Percentiles rank a stretch among this genome's conserved stretches.
Conservation (phyloP, 2,797 vertebrate species). For the Danio kyathit region DNA sequence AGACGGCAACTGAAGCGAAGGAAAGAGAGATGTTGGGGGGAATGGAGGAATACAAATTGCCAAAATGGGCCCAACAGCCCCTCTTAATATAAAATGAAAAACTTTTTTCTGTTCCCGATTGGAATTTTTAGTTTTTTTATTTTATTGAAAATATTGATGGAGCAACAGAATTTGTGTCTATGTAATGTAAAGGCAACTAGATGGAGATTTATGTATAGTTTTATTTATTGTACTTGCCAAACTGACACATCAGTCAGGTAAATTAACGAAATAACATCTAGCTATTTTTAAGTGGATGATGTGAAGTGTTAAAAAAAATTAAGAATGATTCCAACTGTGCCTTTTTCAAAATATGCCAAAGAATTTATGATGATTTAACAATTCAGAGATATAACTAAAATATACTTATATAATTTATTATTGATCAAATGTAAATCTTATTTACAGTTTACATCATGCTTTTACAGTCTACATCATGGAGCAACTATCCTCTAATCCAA, state of each 20-base stretch:
- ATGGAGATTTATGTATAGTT: not conserved
- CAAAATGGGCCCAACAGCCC: not conserved
- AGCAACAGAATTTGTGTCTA: not conserved
- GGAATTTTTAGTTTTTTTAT: not conserved
- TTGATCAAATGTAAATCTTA: too few relatives aligned
- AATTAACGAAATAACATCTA: too few relatives aligned
- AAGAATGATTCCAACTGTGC: too few relatives aligned
- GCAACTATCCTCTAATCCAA: not conserved
- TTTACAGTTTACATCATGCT: too few relatives aligned
- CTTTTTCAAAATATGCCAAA: too few relatives aligned
- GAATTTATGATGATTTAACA: too few relatives aligned
- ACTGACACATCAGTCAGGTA: too few relatives aligned
- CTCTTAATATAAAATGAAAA: not conserved
- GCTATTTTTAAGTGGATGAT: too few relatives aligned
- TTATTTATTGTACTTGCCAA: too few relatives aligned
- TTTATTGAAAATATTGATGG: not conserved
- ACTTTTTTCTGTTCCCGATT: not conserved
- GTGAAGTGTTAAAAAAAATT: too few relatives aligned
- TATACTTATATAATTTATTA: too few relatives aligned
- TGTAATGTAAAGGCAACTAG: not conserved
- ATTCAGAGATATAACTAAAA: too few relatives aligned
- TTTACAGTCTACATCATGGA: not conserved
- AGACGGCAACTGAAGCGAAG: constrained; percentile 25
- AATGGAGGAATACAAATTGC: not conserved
- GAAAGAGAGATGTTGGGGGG: not conserved